Evolutionary conservation across 2,888 invertebrate species (phyloP), one percentile per base, ranked within the genome.

Genomic region (Bembecia ichneumoniformis): DNA sequence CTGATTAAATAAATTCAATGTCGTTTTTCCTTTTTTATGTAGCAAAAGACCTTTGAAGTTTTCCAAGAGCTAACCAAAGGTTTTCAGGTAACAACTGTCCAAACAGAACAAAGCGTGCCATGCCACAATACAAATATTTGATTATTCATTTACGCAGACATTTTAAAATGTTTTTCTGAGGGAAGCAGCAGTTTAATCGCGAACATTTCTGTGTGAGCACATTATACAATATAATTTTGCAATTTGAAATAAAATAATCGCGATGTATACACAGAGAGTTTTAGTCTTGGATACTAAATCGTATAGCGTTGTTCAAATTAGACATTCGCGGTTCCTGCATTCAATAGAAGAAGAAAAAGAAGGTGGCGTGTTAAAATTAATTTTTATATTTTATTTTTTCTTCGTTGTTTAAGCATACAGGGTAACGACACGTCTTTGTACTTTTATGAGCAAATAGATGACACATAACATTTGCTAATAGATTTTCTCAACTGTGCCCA

Each of bases 81-180:
- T 73, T 70, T 82, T 77, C 68, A 76, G 49, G 35, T 48, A 57
- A 58, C 84, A 84, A 57, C 70, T 84, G 83, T 73, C 57, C 61
- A 84, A 82, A 83, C 61, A 82, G 54, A 55, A 56, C 59, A 66
- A 75, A 78, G 79, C 70, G 80, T 81, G 81, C 75, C 70, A 59
- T 68, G 64, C 66, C 67, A 58, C 55, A 62, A 55, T 65, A 71
- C 58, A 57, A 54, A 58, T 50, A 62, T 54, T 51, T 55, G 52
- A 53, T 62, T 55, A 46, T 51, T 53, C 54, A 49, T 58, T 58
- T 58, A 57, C 53, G 56, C 58, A 58, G 54, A 54, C 14, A 40
- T n/a, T 40, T 45, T 45, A 13, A 59, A 57, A 59, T 58, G 52
- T 57, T 56, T 58, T 54, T 57, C 52, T 48, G 51, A 49, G 51